Evolutionary conservation across 2,797 vertebrate genomes (phyloP).

Genomic region (Liparis tanakae): DNA sequence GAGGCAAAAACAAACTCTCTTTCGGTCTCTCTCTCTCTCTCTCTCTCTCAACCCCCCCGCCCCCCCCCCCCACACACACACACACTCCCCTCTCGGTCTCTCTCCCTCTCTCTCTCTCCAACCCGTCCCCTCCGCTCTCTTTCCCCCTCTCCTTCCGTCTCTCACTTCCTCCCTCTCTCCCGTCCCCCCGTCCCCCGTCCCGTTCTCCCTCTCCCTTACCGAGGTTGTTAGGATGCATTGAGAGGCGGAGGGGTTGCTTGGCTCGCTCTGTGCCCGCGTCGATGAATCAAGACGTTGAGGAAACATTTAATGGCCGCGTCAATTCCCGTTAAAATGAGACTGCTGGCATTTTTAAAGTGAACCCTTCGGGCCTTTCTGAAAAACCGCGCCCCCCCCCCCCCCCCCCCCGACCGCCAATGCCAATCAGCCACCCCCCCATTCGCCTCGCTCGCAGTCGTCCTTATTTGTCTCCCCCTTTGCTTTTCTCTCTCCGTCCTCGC

Average conservation of each 20-base stretch:
- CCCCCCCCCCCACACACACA: too few relatives aligned
- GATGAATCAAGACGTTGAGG: slow-evolving; percentile 59
- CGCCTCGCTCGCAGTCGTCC: slow-evolving; percentile 45
- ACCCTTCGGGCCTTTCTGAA: slow-evolving; percentile 33
- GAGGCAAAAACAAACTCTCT: slow-evolving; percentile 32
- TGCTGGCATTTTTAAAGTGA: slow-evolving; percentile 41
- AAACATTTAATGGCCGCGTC: slow-evolving; percentile 50
- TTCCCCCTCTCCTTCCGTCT: too few relatives aligned
- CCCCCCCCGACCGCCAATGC: slow-evolving; percentile 22
- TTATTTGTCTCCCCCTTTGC: slow-evolving; percentile 42
- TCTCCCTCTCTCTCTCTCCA: neutral
- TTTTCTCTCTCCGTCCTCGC: slow-evolving; percentile 46
- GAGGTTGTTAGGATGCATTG: slow-evolving; percentile 45
- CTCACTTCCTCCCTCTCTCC: too few relatives aligned
- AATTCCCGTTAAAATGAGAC: slow-evolving; percentile 41
- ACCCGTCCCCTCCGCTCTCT: too few relatives aligned
- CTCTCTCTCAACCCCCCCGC: neutral
- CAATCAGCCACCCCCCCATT: slow-evolving; percentile 43
- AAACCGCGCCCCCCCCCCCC: slow-evolving; percentile 47
- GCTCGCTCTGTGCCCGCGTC: slow-evolving; percentile 29
- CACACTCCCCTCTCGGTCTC: neutral
- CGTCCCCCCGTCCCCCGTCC: too few relatives aligned
- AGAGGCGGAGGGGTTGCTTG: slow-evolving; percentile 34
- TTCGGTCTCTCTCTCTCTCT: neutral
- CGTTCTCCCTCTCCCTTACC: slow-evolving; percentile 12